Evolutionary conservation across 2,888 invertebrate species (phyloP), one percentile per base, ranked within the genome.

Genomic region (Myathropa florea): DNA sequence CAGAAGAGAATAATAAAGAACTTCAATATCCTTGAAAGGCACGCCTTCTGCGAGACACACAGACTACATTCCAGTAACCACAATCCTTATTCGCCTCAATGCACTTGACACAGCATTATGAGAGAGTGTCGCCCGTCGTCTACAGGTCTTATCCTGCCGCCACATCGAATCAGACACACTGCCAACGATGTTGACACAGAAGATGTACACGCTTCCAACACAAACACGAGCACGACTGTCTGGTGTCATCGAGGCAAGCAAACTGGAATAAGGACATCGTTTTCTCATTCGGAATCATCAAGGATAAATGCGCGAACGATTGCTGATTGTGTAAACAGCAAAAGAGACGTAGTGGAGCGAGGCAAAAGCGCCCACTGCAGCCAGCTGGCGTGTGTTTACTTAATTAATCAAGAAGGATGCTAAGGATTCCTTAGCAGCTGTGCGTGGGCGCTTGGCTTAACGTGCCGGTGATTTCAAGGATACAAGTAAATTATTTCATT

Each of bases 331-430:
- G 18, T 18, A 18, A 46, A 46, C 46, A 46, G 46, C 46, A 18
- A n/a, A 46, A n/a, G 14, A 2, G 4, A 39, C 14, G n/a, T 39
- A n/a, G 39, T n/a, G n/a, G n/a, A n/a, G 14, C 3, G 39, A 4
- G n/a, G n/a, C 0, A 6, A 36, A 12, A 1, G 24, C 24, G 14
- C 24, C 23, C 57, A 24, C 57, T 57, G 12, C 14, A 23, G 64
- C 30, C 64, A 64, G 33, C 55, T 73, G 53, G 23, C 21, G 26
- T 65, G 23, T 59, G 14, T 65, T 60, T 60, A 33, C 67, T 61
- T 60, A 53, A 67, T 76, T 76, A 76, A 76, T 68, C 67, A 76
- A 76, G 59, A 70, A 39, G 59, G 39, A 70, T 70, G 36, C 28
- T 53, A 24, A 28, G 24, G 26, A 12, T 57, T 24, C 23, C 10